These are phyloP conservation scores for Yponomeuta malinellus DNA, from an alignment of 2,888 invertebrate species.

Conservation along the genomic window DNA sequence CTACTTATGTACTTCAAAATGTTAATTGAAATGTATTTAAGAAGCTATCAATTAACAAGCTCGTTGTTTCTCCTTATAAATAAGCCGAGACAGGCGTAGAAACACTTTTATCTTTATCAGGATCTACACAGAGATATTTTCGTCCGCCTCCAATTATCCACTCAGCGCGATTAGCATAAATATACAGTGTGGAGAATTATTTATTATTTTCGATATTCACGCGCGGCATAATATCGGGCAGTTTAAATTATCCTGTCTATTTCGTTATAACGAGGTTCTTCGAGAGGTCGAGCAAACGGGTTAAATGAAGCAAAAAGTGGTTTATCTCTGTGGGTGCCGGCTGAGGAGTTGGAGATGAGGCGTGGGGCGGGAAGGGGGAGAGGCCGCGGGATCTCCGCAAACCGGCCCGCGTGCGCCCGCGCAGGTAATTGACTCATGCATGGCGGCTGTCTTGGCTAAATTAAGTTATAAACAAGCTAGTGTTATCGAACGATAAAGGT, in stretches of 20 bases:
- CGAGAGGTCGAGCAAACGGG: conserved; percentile 25
- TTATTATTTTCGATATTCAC: conserved; percentile 24
- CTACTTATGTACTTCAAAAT: too few relatives aligned
- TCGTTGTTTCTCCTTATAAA: neutral
- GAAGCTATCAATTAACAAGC: neutral
- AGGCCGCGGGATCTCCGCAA: conserved; percentile 42
- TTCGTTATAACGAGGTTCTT: conserved; percentile 34
- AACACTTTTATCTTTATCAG: conserved; percentile 5
- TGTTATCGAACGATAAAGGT: conserved; percentile 48
- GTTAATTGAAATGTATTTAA: neutral
- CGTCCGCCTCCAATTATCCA: conserved; percentile 26
- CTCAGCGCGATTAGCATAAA: conserved; percentile 29
- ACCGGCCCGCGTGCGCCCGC: conserved; percentile 66
- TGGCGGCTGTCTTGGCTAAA: conserved; percentile 20
- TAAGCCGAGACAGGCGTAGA: neutral
- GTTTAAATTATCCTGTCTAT: conserved; percentile 22
- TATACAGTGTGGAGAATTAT: conserved; percentile 25
- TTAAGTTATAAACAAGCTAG: conserved; percentile 24
- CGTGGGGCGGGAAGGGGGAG: conserved; percentile 29
- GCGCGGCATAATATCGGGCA: conserved; percentile 11
- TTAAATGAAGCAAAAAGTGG: conserved; percentile 44
- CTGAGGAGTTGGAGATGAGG: conserved; percentile 26
- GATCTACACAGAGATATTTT: conserved; percentile 8
- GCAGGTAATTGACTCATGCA: conserved; percentile 60
- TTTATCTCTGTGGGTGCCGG: neutral